Percentiles rank a stretch among this genome's conserved stretches.
These are phyloP conservation scores for Cydia amplana DNA, from an alignment of 1,140 invertebrate species.

Conservation along the genomic window DNA sequence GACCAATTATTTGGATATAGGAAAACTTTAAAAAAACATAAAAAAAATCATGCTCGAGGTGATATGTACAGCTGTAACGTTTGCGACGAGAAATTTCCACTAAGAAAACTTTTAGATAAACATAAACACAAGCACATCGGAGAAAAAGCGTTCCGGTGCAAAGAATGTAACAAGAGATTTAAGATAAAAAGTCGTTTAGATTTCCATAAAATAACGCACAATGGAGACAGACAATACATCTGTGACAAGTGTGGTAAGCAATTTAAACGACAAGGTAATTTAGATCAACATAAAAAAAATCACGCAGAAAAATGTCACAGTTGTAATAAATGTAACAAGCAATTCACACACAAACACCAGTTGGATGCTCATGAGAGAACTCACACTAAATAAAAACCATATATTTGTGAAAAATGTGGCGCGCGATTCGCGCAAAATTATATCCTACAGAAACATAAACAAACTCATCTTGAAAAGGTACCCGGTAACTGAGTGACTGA, in stretches of 20 bases:
- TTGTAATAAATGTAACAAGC: not conserved
- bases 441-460: not conserved
- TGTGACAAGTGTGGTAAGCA: not conserved
- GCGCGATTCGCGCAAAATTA: not conserved
- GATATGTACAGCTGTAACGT: not conserved
- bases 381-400: not conserved
- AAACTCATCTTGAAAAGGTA: not conserved
- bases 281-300: not conserved
- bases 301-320: not conserved
- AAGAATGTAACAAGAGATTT: not conserved
- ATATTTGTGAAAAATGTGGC: not conserved
- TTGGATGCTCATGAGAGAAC: not conserved
- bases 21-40: not conserved
- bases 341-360: constrained; percentile 3
- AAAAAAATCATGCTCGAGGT: not conserved
- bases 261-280: not conserved
- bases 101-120: not conserved
- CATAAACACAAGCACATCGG: not conserved
- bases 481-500: not conserved
- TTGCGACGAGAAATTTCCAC: not conserved
- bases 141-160: not conserved
- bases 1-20: not conserved
- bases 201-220: not conserved
- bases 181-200: not conserved
- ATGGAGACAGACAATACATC: not conserved